Evolutionary conservation across 2,113 vertebrate species (phyloP).

Genomic region (Cryptoleucopteryx plumbea): DNA sequence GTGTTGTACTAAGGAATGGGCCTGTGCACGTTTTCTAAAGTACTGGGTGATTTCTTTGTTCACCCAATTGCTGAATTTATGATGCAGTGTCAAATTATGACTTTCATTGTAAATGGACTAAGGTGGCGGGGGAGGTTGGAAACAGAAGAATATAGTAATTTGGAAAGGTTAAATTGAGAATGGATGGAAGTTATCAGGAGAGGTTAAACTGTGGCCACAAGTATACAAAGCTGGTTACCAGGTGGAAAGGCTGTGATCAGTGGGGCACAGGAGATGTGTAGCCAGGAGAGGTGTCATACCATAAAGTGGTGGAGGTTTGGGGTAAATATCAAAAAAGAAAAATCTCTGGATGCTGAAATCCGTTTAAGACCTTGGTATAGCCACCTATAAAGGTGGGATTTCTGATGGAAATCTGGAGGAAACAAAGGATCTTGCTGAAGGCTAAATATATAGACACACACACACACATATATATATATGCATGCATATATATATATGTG

Average conservation of each 20-base stretch:
- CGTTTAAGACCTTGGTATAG: neutral
- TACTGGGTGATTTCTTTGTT: constrained; percentile 45
- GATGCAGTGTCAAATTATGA: neutral
- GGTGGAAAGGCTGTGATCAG: neutral
- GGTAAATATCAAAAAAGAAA: neutral
- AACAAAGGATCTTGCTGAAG: neutral
- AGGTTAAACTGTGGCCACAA: neutral
- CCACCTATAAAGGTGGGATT: neutral
- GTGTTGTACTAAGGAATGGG: constrained; percentile 10
- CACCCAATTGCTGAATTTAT: neutral
- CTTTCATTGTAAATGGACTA: neutral
- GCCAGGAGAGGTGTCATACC: neutral
- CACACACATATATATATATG: neutral
- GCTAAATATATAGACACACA: neutral
- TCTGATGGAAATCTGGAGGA: neutral
- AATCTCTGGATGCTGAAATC: neutral
- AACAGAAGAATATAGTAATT: neutral
- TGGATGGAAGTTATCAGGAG: neutral
- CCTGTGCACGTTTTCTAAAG: neutral
- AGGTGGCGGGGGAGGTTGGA: neutral
- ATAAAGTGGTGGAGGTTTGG: neutral
- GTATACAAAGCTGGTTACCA: neutral
- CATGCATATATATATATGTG: no score
- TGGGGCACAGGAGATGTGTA: neutral
- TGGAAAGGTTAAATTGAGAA: neutral